Evolutionary conservation across 2,888 invertebrate species (phyloP).

Genomic region (Lycophotia porphyrea): DNA sequence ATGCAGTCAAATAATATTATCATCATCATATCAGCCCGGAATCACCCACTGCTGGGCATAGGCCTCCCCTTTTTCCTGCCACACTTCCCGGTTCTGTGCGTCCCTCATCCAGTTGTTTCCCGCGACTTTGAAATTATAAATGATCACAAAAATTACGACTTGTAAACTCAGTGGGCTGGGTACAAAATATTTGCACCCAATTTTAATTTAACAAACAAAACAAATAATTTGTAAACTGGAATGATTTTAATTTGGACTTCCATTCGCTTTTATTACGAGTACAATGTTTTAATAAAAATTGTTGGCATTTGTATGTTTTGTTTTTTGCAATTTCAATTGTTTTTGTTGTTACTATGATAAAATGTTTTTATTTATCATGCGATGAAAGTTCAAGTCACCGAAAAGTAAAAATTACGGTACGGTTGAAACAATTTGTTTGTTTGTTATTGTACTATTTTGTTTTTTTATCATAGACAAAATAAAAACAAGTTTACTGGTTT

Average conservation of each 20-base stretch:
- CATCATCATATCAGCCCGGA: no score
- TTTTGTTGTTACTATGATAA: constrained; percentile 9
- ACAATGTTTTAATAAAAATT: constrained; percentile 28
- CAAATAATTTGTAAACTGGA: constrained; percentile 35
- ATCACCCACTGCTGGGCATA: no score
- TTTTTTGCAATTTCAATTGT: constrained; percentile 25
- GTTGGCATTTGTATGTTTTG: constrained; percentile 27
- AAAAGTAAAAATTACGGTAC: not conserved
- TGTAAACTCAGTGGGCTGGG: not conserved
- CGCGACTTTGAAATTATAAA: no score
- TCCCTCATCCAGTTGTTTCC: no score
- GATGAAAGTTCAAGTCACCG: not conserved
- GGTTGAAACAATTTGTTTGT: not conserved
- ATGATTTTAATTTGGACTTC: constrained; percentile 48
- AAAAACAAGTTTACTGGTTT: not conserved
- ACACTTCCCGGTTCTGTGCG: no score
- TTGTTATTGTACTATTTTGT: not conserved
- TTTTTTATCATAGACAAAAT: not conserved
- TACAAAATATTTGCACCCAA: constrained; percentile 13
- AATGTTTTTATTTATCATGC: not conserved
- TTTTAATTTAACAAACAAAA: constrained; percentile 40
- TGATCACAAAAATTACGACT: not conserved
- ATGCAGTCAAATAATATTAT: not conserved
- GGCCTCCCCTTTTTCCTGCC: no score
- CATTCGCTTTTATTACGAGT: constrained; percentile 29